Evolutionary conservation across 2,888 invertebrate species (phyloP).

Genomic region (Conchocele bisecta): DNA sequence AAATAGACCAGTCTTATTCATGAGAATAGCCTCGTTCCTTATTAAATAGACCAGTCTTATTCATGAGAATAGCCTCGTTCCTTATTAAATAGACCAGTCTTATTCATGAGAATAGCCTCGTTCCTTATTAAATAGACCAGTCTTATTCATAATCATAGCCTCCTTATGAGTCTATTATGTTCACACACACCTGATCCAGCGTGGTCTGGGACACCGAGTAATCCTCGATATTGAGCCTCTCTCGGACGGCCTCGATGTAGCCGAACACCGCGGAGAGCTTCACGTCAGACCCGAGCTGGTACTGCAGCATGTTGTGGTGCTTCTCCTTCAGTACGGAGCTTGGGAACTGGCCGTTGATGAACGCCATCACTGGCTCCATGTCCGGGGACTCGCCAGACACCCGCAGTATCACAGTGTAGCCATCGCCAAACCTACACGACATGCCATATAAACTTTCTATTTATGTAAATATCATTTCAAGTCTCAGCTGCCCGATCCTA

Average conservation of each 20-base stretch:
- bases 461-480: no score
- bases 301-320: conserved; percentile 83
- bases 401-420: conserved; percentile 80
- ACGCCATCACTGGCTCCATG: conserved; percentile 68
- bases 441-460: no score
- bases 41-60: no score
- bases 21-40: no score
- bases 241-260: conserved; percentile 82
- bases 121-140: no score
- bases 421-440: conserved; percentile 81
- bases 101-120: no score
- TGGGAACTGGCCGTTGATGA: conserved; percentile 69
- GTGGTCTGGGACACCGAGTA: conserved; percentile 86
- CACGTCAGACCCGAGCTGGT: conserved; percentile 79
- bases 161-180: no score
- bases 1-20: no score
- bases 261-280: conserved; percentile 84
- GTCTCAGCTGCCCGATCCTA: no score
- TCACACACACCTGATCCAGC: conserved; percentile 86
- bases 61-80: no score
- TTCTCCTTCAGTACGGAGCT: conserved; percentile 73
- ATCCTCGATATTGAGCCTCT: conserved; percentile 83
- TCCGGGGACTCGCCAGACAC: conserved; percentile 72
- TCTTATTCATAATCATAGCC: no score
- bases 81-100: no score